Evolutionary conservation across 1,140 invertebrate species (phyloP), one percentile per base, ranked within the genome.

Genomic region (Camponotus pennsylvanicus): DNA sequence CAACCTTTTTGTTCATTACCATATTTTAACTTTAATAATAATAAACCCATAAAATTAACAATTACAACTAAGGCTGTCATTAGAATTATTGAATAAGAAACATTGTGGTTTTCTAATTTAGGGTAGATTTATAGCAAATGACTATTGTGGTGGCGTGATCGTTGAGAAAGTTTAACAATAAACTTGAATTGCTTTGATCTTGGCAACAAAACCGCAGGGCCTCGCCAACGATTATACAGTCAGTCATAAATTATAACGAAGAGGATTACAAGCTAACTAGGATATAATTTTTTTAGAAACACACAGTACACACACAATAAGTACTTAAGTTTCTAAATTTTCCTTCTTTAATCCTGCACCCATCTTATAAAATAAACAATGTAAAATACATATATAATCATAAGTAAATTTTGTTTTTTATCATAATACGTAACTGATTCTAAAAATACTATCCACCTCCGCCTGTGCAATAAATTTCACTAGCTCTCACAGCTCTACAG

Each of bases 261-360:
- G 21, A 52, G 3, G 55, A 69, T 49, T 45, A 18, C 34, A 55
- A 63, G 49, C 13, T 69, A 69, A 32, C 66, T 59, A 55, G 69
- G 34, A 40, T 59, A 5, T 32, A 55, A 70, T 57, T 87, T 87
- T 85, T 77, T 77, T 71, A 57, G 42, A 64, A 59, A 64, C 55
- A 55, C 32, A 52, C 13, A 11, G n/a, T 13, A 57, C 8, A 34
- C 13, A 57, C 8, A 34, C 13, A 34, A 21, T 70, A 21, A 21
- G 21, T 21, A 21, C 2, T 40, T 3, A 18, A 18, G 45, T 49
- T 15, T 49, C 3, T 3, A 52, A 52, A 52, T 52, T 52, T 52
- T 52, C 5, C 0, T 52, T 18, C 4, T 52, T 18, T 18, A 52
- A 18, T 52, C 3, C 4, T 18, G 4, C 1, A 52, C 18, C 49